These are phyloP conservation scores for Arvicanthis niloticus DNA, from an alignment of 2,113 vertebrate species.

Conservation along the genomic window DNA sequence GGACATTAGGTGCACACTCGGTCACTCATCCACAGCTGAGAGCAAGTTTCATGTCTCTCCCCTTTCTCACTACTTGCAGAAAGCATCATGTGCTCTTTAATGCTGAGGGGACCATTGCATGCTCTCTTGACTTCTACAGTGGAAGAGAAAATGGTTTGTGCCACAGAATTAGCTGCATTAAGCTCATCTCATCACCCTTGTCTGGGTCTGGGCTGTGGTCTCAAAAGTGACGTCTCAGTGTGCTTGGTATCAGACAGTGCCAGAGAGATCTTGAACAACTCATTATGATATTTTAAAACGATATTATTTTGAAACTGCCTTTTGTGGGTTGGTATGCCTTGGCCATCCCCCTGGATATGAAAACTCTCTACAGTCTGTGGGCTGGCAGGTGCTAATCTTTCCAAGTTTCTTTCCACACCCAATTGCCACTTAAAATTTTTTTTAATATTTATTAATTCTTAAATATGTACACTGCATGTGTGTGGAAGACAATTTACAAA, in stretches of 20 bases:
- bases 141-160: not conserved
- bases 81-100: not conserved
- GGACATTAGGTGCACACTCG: not conserved
- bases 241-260: not conserved
- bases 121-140: not conserved
- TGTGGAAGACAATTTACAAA: not conserved
- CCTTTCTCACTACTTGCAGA: not conserved
- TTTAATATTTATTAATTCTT: not conserved
- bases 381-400: not conserved
- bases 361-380: not conserved
- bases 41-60: no score
- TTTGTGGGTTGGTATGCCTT: not conserved
- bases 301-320: not conserved
- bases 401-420: not conserved
- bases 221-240: not conserved
- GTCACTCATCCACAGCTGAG: not conserved
- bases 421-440: not conserved
- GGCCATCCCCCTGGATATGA: not conserved
- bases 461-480: no score
- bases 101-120: not conserved
- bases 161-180: not conserved
- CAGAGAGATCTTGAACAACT: no score
- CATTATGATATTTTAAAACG: not conserved
- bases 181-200: no score
- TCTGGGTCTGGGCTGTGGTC: not conserved